These are phyloP conservation scores for Melangyna quadrimaculata DNA, from an alignment of 2,888 invertebrate genomes.

Conservation along the genomic window DNA sequence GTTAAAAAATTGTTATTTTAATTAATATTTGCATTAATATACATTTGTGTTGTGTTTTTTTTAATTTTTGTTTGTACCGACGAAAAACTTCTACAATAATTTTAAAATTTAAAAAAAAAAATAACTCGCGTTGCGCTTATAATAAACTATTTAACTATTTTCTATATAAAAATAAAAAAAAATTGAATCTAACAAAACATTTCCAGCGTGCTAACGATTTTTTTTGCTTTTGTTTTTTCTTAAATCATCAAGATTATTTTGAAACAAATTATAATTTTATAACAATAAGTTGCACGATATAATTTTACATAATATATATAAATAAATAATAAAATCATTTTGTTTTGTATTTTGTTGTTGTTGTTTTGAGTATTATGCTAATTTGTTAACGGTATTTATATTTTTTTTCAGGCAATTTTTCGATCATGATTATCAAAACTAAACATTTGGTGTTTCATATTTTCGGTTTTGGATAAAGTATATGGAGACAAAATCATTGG, in stretches of 20 bases:
- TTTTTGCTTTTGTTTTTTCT: no score
- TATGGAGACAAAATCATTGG: conserved; percentile 79
- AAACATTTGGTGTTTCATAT: conserved; percentile 79
- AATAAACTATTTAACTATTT: conserved; percentile 11
- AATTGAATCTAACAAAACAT: conserved; percentile 33
- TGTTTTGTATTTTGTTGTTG: conserved; percentile 7
- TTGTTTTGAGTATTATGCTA: background rate
- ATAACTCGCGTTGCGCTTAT: conserved; percentile 1
- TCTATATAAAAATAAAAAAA: background rate
- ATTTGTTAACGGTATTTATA: background rate
- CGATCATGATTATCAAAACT: conserved; percentile 79
- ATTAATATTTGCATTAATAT: conserved; percentile 48
- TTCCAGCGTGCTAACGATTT: conserved; percentile 28
- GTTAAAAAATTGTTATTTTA: conserved; percentile 27
- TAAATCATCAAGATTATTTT: no score
- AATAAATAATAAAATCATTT: conserved; percentile 65
- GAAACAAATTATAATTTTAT: background rate
- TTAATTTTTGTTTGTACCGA: no score
- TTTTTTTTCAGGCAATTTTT: conserved; percentile 76
- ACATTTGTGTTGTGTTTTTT: background rate
- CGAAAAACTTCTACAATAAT: conserved; percentile 23
- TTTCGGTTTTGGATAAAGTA: conserved; percentile 79
- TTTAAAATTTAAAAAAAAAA: conserved; percentile 19
- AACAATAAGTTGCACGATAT: conserved; percentile 30
- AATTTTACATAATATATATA: conserved; percentile 43